These are phyloP conservation scores for Capitella teleta DNA, from an alignment of 1,140 invertebrate genomes.

Conservation along the genomic window DNA sequence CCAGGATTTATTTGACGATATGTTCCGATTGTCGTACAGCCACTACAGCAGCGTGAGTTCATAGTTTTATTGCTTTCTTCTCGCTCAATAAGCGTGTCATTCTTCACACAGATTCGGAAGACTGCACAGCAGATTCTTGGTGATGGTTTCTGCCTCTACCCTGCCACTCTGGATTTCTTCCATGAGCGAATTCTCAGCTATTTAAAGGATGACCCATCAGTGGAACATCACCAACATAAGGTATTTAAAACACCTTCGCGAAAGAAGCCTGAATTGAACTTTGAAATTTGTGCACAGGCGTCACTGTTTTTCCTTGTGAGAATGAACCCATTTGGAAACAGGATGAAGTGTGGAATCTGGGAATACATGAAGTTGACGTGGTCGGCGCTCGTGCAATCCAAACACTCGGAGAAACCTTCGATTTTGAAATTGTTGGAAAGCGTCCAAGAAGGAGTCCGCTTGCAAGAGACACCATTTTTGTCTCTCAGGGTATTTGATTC, in stretches of 20 bases:
- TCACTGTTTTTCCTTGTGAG: no score
- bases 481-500: no score
- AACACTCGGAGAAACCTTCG: conserved; percentile 68
- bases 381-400: conserved; percentile 59
- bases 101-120: conserved; percentile 54
- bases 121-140: conserved; percentile 53
- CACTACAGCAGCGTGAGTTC: no score
- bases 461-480: no score
- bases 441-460: no score
- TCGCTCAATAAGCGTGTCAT: no score
- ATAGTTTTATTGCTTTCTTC: no score
- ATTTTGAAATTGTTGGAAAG: conserved; percentile 62
- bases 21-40: conserved; percentile 56
- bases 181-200: conserved; percentile 50
- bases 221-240: conserved; percentile 59
- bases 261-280: no score
- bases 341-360: conserved; percentile 50
- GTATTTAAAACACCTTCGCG: no score
- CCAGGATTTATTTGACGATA: conserved; percentile 49
- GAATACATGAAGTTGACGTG: conserved; percentile 52
- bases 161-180: conserved; percentile 52
- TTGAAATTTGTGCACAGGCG: no score
- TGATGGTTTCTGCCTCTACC: conserved; percentile 44
- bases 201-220: conserved; percentile 48
- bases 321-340: no score